Conservation (phyloP, 2,888 invertebrate species). For the Lasioglossum figueresi region DNA sequence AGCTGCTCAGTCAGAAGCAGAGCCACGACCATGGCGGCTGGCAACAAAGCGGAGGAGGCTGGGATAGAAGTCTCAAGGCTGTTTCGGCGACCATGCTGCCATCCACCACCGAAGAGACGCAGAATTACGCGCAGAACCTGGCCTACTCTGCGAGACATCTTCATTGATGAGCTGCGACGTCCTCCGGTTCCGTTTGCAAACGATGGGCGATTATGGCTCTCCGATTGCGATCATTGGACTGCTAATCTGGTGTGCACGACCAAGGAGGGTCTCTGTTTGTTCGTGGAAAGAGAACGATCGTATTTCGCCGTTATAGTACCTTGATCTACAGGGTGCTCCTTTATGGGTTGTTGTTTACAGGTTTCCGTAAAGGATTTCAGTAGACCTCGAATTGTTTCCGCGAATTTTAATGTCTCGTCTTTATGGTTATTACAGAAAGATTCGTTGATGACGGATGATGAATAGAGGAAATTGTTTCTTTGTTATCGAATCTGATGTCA, state of each 20-base stretch:
- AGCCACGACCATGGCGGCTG: constrained; percentile 83
- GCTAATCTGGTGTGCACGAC: background rate
- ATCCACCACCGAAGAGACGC: constrained; percentile 67
- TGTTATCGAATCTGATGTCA: background rate
- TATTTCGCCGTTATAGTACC: background rate
- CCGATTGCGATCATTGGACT: constrained; percentile 21
- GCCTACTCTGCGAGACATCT: constrained; percentile 87
- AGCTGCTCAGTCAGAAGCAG: constrained; percentile 89
- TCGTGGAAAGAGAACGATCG: background rate
- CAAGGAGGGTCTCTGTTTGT: background rate
- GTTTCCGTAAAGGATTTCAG: background rate
- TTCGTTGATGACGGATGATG: background rate
- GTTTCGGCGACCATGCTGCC: constrained; percentile 73
- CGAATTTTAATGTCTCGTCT: background rate
- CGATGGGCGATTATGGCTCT: background rate
- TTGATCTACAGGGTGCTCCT: background rate
- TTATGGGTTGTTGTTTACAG: background rate
- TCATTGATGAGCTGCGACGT: constrained; percentile 41
- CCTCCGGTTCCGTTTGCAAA: constrained; percentile 35
- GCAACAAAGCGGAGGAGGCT: constrained; percentile 85
- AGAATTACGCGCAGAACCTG: constrained; percentile 86
- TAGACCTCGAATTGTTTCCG: background rate
- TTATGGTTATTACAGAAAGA: background rate
- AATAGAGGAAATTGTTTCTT: background rate
- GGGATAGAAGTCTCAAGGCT: constrained; percentile 88